Percentiles rank a stretch among this genome's conserved stretches.
phyloP scores from a whole-genome alignment of 2,797 vertebrate genomes.

The Crenuchus spilurus region DNA sequence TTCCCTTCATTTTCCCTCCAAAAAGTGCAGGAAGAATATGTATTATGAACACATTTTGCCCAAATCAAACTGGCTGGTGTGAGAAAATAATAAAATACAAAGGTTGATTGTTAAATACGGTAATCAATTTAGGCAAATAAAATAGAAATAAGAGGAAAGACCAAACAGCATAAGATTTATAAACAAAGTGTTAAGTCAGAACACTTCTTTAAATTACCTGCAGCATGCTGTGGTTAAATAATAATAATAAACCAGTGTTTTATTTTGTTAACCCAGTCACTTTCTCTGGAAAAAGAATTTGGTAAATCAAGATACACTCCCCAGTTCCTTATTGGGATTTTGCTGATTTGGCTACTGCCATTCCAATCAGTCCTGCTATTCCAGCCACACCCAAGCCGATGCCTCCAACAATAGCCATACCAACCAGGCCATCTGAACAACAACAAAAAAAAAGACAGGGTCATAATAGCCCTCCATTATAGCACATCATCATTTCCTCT shows the following conservation, averaged over 20 bases:
- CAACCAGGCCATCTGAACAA: conserved; percentile 86
- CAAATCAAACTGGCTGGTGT: not conserved
- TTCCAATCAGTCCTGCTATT: conserved; percentile 87
- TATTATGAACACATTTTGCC: not conserved
- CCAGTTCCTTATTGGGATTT: conserved; percentile 77
- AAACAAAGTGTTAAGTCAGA: not conserved
- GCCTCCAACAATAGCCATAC: conserved; percentile 92
- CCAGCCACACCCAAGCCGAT: conserved; percentile 87
- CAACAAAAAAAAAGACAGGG: not conserved
- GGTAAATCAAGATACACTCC: conserved; percentile 5
- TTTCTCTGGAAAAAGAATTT: not conserved
- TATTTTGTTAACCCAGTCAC: not conserved
- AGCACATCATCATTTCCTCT: not conserved
- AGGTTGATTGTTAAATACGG: conserved; percentile 16
- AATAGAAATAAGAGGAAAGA: not conserved
- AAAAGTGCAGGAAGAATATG: not conserved
- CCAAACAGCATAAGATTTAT: not conserved
- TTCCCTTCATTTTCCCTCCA: not conserved
- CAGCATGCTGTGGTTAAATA: not conserved
- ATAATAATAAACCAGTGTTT: not conserved
- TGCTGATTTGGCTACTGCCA: conserved; percentile 87
- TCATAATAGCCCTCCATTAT: not conserved
- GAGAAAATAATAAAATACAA: not conserved
- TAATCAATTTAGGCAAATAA: not conserved
- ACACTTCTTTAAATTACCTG: conserved; percentile 11